Evolutionary conservation across 2,797 vertebrate species (phyloP).

Genomic region (Anomalospiza imberbis): DNA sequence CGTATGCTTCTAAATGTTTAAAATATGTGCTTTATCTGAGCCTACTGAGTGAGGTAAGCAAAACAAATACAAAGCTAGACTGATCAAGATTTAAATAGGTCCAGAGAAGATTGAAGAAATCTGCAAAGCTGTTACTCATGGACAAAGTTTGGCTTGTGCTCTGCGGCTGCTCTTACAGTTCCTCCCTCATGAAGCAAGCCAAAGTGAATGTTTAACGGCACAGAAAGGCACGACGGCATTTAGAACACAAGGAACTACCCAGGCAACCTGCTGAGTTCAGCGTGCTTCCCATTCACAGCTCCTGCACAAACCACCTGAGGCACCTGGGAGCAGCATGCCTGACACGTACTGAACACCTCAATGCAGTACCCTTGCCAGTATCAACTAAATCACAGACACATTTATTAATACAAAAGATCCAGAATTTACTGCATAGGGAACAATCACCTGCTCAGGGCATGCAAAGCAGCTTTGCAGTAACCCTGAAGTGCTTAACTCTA

Average conservation of each 20-base stretch:
- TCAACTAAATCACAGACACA: background rate
- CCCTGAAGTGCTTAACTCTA: background rate
- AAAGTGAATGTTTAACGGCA: background rate
- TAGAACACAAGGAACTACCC: background rate
- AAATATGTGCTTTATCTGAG: background rate
- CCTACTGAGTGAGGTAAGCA: background rate
- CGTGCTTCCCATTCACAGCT: background rate
- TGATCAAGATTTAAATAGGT: background rate
- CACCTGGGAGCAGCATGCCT: accelerated
- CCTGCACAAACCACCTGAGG: background rate
- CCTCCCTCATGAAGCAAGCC: background rate
- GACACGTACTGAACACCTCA: background rate
- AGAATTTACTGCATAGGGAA: background rate
- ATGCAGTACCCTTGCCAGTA: background rate
- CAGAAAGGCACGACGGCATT: background rate
- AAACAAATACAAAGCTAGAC: background rate
- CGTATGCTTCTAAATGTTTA: background rate
- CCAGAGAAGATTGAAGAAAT: background rate
- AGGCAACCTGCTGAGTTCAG: background rate
- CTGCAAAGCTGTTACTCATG: background rate
- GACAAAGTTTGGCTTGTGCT: background rate
- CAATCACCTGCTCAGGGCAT: background rate
- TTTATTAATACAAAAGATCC: background rate
- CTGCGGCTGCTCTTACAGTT: background rate
- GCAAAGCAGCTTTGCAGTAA: background rate